Evolutionary conservation across 2,113 vertebrate genomes (phyloP), one percentile per base, ranked within the genome.

Genomic region (Recurvirostra avosetta): DNA sequence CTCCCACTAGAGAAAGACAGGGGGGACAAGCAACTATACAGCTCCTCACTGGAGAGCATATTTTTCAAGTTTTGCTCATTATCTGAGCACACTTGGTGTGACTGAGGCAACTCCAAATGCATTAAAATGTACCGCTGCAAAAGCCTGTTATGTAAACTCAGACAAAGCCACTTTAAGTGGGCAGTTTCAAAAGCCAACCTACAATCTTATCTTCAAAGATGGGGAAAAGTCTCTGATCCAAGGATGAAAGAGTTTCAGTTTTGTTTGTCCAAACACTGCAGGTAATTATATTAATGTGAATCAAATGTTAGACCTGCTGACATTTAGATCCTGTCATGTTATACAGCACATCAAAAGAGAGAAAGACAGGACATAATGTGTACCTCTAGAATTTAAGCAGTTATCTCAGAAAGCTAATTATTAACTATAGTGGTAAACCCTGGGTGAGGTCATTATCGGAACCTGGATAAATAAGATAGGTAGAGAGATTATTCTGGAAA

Each of bases 251-350:
- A 92, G 43, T 55, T 89, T 72, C 3, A 5, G 61, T 68, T 92
- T 91, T 96, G 77, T 94, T 93, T 96, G 86, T 94, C 90, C 94
- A 88, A 78, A 82, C 65, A 66, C 68, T 81, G 72, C 78, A 91
- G 80, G 62, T 92, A 87, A 82, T 95, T 92, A 89, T 38, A 94
- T 92, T 83, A 92, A 80, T 15, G 20, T 19, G 66, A 91, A 85
- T 85, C 62, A 88, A 91, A 91, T 50, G 70, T 85, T 62, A 94
- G 91, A 76, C 68, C 52, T 73, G 86, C 40, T 88, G 74, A 92
- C 66, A 85, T 45, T 73, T 74, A 61, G 82, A 96, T 83, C 15
- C 43, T 36, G 61, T 16, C 50, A 52, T 20, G 25, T 74, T 77
- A 84, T 9, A 77, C 12, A 67, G 30, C 13, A 96, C 55, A 94